These are phyloP conservation scores for Terrapene triunguis DNA, from an alignment of 2,113 vertebrate genomes.

Conservation along the genomic window DNA sequence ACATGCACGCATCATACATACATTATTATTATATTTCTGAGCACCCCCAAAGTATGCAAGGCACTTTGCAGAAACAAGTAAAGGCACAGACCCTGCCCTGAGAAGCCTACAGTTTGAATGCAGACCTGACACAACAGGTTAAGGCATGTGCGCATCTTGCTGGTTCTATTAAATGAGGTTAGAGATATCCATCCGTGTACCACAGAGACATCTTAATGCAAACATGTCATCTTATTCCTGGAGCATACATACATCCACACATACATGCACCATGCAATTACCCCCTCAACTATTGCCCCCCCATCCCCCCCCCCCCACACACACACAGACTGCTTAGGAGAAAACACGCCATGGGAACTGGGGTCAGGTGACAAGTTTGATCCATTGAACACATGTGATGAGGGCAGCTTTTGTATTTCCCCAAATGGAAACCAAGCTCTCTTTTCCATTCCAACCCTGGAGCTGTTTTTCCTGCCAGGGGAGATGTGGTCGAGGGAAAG, in stretches of 20 bases:
- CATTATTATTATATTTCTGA: background rate
- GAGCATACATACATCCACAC: background rate
- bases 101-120: background rate
- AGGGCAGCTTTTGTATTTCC: background rate
- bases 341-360: background rate
- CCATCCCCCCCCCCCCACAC: too few species aligned
- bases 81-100: background rate
- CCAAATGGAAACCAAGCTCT: background rate
- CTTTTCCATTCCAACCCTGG: background rate
- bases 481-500: background rate
- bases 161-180: background rate
- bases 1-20: background rate
- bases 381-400: background rate
- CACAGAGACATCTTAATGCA: rapidly evolving
- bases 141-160: background rate
- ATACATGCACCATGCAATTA: background rate
- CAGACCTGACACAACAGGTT: background rate
- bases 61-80: background rate
- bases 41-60: rapidly evolving
- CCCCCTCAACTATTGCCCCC: background rate
- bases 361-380: background rate
- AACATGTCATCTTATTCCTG: background rate
- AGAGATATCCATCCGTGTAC: background rate
- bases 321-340: background rate
- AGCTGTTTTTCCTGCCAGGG: background rate